Percentiles rank a stretch among this genome's conserved stretches.
These are phyloP conservation scores for Meghimatium bilineatum DNA, from an alignment of 2,888 invertebrate genomes.

Conservation along the genomic window DNA sequence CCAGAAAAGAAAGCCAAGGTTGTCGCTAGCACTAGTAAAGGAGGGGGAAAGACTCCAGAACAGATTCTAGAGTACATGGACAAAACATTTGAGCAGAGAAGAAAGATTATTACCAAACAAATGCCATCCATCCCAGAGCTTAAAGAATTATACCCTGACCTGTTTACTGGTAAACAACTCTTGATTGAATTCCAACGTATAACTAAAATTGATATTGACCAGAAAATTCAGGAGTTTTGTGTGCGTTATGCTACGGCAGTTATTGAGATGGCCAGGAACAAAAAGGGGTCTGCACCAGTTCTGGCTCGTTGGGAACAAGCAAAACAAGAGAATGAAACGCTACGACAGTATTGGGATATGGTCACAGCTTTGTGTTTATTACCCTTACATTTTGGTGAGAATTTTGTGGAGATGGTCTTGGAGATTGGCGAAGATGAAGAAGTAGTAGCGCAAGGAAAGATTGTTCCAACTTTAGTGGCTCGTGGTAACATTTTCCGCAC, in stretches of 20 bases:
- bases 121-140: conserved; percentile 68
- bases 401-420: conserved; percentile 69
- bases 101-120: conserved; percentile 69
- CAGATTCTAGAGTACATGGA: conserved; percentile 68
- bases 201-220: conserved; percentile 69
- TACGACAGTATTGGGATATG: conserved; percentile 74
- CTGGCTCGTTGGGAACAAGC: conserved; percentile 67
- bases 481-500: conserved; percentile 70
- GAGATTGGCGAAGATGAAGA: conserved; percentile 69
- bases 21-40: conserved; percentile 46
- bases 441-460: conserved; percentile 69
- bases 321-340: conserved; percentile 67
- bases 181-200: conserved; percentile 70
- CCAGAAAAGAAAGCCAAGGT: conserved; percentile 51
- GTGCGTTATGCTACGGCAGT: conserved; percentile 69
- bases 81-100: conserved; percentile 67
- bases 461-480: conserved; percentile 72
- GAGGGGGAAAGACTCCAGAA: conserved; percentile 59
- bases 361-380: conserved; percentile 70
- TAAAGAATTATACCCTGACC: conserved; percentile 66
- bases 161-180: conserved; percentile 69
- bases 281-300: conserved; percentile 63
- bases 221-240: conserved; percentile 71
- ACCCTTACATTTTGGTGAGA: conserved; percentile 68
- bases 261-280: conserved; percentile 63